A percentile compares a stretch with the other conserved stretches of the same genome.
These are phyloP conservation scores for Aptenodytes forsteri DNA, from an alignment of 2,113 vertebrate genomes.

Conservation along the genomic window DNA sequence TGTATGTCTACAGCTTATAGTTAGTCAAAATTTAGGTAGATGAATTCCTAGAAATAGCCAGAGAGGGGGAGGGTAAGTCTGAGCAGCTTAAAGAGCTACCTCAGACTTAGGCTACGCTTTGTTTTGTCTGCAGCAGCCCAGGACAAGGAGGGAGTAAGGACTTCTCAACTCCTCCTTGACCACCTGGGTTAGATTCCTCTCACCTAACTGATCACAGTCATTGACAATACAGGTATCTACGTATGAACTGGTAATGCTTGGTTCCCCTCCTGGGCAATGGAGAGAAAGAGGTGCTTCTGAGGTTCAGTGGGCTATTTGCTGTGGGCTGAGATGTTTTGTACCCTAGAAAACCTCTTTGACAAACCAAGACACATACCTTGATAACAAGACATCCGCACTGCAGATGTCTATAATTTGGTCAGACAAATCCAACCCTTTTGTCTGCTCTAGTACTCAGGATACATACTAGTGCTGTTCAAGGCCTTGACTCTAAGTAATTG, in stretches of 20 bases:
- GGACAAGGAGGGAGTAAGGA: not conserved
- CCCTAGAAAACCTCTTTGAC: not conserved
- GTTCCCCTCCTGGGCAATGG: not conserved
- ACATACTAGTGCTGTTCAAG: not conserved
- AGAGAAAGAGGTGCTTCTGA: not conserved
- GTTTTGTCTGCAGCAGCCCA: not conserved
- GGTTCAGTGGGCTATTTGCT: not conserved
- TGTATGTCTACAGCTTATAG: not conserved
- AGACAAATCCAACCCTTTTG: not conserved
- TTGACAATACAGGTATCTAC: not conserved
- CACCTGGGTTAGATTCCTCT: not conserved
- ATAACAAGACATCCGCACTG: not conserved
- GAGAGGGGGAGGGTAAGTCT: not conserved
- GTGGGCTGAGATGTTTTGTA: not conserved
- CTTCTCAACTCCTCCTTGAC: not conserved
- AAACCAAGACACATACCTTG: not conserved
- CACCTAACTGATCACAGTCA: not conserved
- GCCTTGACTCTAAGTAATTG: not conserved
- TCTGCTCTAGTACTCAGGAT: not conserved
- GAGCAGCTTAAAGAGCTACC: not conserved
- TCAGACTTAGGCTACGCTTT: not conserved
- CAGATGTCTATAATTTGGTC: not conserved
- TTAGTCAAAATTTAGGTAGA: not conserved
- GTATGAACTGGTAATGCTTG: not conserved
- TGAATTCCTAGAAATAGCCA: not conserved